Base-by-base conservation (phyloP, 2,888 invertebrate species). In the Amphiduros pacificus region DNA sequence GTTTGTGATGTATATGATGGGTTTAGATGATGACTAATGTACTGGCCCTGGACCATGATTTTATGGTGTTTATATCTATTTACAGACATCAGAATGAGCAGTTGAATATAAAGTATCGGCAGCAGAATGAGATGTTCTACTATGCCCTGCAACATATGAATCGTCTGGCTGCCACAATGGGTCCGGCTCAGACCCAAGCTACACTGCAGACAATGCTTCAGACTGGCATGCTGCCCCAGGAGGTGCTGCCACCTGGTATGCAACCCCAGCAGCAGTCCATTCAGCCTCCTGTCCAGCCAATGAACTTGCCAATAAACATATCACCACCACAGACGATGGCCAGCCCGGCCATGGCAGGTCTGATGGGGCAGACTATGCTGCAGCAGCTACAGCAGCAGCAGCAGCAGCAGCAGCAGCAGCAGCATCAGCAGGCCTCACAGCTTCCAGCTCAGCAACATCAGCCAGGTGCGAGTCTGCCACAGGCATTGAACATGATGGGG, bases 381-480 rank as follows among this genome's bases (percentile, higher is more conserved):
- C n/a, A 36, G 31, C 29, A 44, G 32, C 58, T 50, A 36, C 49
- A 50, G 22, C 14, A 49, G 20, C 48, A 41, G 9, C 49, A 58
- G 51, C 49, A 31, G 26, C 57, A 49, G 31, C 22, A n/a, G n/a
- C 57, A 50, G 57, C 49, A 26, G 6, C 58, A 58, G 5, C 40
- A 11, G 17, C 55, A 55, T 40, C 40, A 54, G 20, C 54, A 54
- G 24, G 32, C 20, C 17, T 36, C 31, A 22, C 54, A 54, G 22
- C 54, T 36, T 31, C 11, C 32, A n/a, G 32, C 22, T 20, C 51
- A 51, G 14, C 61, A 57, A 28, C 51, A 57, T 20, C 56, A 61
- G 29, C n/a, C n/a, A n/a, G n/a, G n/a, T n/a, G n/a, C n/a, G n/a
- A n/a, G n/a, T n/a, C n/a, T 22, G 27, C n/a, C 49, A n/a, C 49